Base-by-base conservation (phyloP, 1,140 invertebrate genomes). In the Pseudomyrmex sp. region DNA sequence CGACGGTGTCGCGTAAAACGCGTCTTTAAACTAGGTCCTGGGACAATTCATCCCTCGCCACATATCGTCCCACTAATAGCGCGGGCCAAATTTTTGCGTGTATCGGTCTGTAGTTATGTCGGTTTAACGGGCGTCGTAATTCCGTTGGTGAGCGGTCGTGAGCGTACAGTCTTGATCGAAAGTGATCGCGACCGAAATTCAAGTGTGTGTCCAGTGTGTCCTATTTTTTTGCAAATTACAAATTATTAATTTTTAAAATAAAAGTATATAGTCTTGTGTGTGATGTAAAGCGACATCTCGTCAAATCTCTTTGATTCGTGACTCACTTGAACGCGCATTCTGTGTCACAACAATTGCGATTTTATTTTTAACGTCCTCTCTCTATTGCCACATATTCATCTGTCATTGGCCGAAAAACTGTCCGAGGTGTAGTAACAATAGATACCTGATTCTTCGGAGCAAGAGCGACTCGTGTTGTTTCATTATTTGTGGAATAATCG, bases 1-100 rank as follows among this genome's bases (percentile, higher is more conserved):
- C 35, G 35, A 65, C 56, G 69, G 69, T 68, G 68, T 75, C 70
- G 59, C 83, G 44, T 89, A 89, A 91, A 92, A 85, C 87, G 83
- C 85, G 84, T 74, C 15, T 15, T 35, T 52, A 12, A 52, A 59
- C 13, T 50, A 20, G 56, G 12, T 18, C 66, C 66, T 48, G 66
- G 48, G 56, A 74, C 48, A 58, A 74, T 74, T 61, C 56, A 61
- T 74, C 18, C 12, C 20, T 35, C 68, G 13, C 15, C 35, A n/a
- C n/a, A n/a, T 26, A 26, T 15, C 84, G 82, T 84, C 75, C 56
- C 35, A 59, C 48, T 66, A 69, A 50, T 18, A 52, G 50, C n/a
- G 35, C 56, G 48, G 7, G 77, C 56, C 54, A 70, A 74, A 50
- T 61, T 62, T 61, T 70, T 80, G 35, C 44, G 18, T 35, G 48